Evolutionary conservation across 2,888 invertebrate genomes (phyloP).

Genomic region (Antitype chi): DNA sequence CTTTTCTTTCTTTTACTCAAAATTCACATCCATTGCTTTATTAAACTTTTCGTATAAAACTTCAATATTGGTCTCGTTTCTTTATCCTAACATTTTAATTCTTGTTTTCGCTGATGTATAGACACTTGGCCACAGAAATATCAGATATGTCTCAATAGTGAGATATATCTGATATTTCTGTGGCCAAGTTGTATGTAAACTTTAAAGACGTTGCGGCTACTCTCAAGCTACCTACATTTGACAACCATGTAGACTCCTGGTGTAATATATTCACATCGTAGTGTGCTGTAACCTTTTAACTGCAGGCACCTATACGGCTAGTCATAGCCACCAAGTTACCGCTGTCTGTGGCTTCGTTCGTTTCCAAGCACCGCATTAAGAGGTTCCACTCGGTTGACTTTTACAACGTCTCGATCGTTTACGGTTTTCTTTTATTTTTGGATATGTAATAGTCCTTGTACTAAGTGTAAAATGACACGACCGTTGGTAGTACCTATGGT

Average conservation of each 20-base stretch:
- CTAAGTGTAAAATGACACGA: constrained; percentile 30
- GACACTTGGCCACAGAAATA: background rate
- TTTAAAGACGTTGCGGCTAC: too few relatives aligned
- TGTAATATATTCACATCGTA: background rate
- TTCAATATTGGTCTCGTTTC: background rate
- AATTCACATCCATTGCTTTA: constrained; percentile 8
- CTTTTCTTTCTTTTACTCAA: constrained; percentile 13
- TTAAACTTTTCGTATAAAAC: background rate
- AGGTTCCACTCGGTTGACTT: constrained; percentile 52
- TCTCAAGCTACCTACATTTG: background rate
- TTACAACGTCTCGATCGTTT: constrained; percentile 58
- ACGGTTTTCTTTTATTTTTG: constrained; percentile 46
- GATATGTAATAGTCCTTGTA: constrained; percentile 27
- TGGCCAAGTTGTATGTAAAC: too few relatives aligned
- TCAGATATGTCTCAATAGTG: background rate
- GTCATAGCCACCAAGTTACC: constrained; percentile 30
- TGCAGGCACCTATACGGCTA: constrained; percentile 16
- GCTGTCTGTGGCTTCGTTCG: constrained; percentile 52
- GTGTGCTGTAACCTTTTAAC: constrained; percentile 33
- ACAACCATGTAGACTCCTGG: too few relatives aligned
- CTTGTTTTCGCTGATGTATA: background rate
- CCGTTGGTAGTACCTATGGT: background rate
- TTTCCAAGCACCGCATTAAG: constrained; percentile 55
- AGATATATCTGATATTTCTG: background rate
- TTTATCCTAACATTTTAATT: background rate